Evolutionary conservation across 2,797 vertebrate species (phyloP), one percentile per base, ranked within the genome.

Genomic region (Steatocranus sp.): DNA sequence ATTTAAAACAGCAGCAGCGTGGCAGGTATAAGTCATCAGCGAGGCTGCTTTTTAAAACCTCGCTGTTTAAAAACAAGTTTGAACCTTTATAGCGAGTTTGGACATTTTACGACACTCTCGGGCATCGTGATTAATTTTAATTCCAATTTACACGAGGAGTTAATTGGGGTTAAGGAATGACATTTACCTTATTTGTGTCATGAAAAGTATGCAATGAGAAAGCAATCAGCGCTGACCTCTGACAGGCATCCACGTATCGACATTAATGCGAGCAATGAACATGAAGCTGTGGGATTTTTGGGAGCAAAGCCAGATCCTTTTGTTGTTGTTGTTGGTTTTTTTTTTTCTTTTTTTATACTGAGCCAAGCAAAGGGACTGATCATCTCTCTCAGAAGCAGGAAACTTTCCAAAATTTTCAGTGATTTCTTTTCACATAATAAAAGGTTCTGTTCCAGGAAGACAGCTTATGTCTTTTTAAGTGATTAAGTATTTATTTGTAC

Each of bases 51-150:
- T 46, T 70, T 70, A 75, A 90, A 91, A 63, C 83, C 86, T 61
- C 91, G 87, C 89, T 92, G 92, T 87, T 91, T 83, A 25, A 86
- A 82, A 58, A 89, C 70, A 75, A 82, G 68, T 49, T 75, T 78
- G 76, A 75, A 36, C 83, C 56, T 75, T 74, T 20, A 78, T 68
- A 74, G 74, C 17, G 32, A 75, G 50, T 86, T 83, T 79, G 73
- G 79, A 66, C 38, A 80, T 85, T 87, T 73, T n/a, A 32, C 1
- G 4, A n/a, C 25, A 73, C 68, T n/a, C 25, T 82, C 50, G 68
- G 86, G 83, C 48, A 82, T 88, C 81, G 83, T 68, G 54, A 83
- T 84, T 89, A 49, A 86, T 88, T 89, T 78, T 77, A 75, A 73
- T 73, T 30, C 27, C 5, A 8, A 82, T 93, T 92, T 89, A 88